phyloP scores from a whole-genome alignment of 2,797 vertebrate species.

The Pelodytes ibericus region DNA sequence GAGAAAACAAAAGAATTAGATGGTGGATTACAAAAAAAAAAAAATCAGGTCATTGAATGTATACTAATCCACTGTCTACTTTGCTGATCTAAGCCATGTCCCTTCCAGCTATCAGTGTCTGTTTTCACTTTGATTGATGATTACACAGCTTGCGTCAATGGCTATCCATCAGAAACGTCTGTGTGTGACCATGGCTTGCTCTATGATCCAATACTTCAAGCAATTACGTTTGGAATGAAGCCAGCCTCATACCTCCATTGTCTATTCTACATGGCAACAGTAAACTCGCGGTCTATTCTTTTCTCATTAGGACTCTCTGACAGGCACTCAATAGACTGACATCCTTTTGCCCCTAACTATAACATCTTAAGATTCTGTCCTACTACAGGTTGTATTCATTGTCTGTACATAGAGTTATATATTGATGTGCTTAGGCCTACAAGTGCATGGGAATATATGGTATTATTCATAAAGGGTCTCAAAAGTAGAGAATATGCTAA shows the following conservation, averaged over 20 bases:
- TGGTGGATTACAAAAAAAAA: conserved; percentile 57
- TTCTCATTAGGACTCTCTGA: conserved; percentile 50
- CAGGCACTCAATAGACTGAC: conserved; percentile 48
- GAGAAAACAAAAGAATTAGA: conserved; percentile 39
- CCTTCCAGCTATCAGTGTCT: conserved; percentile 57
- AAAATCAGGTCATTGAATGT: conserved; percentile 20
- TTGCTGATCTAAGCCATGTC: conserved; percentile 65
- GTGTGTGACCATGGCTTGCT: conserved; percentile 57
- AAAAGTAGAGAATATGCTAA: too few species aligned
- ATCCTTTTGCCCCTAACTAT: conserved; percentile 34
- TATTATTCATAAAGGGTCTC: too few species aligned
- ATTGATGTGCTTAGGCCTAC: conserved; percentile 1
- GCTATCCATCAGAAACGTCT: conserved; percentile 67
- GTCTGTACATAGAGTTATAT: conserved; percentile 11
- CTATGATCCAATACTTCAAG: conserved; percentile 62
- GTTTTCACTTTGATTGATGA: conserved; percentile 67
- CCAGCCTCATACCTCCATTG: conserved; percentile 60
- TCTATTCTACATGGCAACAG: conserved; percentile 58
- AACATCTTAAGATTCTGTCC: conserved; percentile 19
- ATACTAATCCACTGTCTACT: conserved; percentile 55
- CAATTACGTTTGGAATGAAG: conserved; percentile 63
- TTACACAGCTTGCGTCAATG: conserved; percentile 49
- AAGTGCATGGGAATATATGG: too few species aligned
- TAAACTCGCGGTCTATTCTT: conserved; percentile 62
- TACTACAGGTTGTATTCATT: conserved; percentile 17